Base-by-base conservation (phyloP, 2,888 invertebrate genomes). In the Stenichneumon culpator region DNA sequence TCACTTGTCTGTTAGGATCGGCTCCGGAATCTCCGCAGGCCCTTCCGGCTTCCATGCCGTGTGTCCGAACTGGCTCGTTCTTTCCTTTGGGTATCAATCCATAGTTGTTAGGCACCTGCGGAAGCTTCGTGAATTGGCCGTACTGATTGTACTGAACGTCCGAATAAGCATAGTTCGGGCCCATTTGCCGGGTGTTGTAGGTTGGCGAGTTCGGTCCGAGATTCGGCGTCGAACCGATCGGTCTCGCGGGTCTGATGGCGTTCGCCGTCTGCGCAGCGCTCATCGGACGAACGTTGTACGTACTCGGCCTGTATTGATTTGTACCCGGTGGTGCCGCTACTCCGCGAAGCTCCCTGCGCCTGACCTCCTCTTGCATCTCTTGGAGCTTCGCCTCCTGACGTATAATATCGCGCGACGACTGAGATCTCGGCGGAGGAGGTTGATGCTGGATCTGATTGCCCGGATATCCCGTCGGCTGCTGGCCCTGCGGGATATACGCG, bases 341-440 rank as follows among this genome's bases (percentile, higher is more conserved):
- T 2, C 93, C 94, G 11, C 94, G 92, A 77, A 94, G 88, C 85
- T 95, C 95, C 1, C 94, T 91, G 68, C 97, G 94, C 83, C 96
- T 94, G 11, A 97, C 96, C 92, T 98, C 97, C 91, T 98, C 97
- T 3, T 97, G 96, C 97, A 97, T 97, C 94, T 97, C 97, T 4
- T 96, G 96, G 82, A 97, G 94, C 92, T 97, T 97, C 0, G 96
- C 96, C 63, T 95, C 95, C 86, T 95, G 95, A 3, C 95, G 93
- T 52, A 95, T 93, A 87, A 95, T 94, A 88, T 95, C 95, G 9
- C 95, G 93, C 0, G 94, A 94, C 1, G 95, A 95, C 86, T 95
- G 95, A 1, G 94, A 95, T 69, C 95, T 90, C 1, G 92, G 93
- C 16, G 94, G 93, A 19, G 91, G 92, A 0, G 90, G 91, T 47